Percentiles rank a stretch among this genome's conserved stretches.
Evolutionary conservation across 2,113 vertebrate species (phyloP).

Genomic region (Oncorhynchus clarkii): DNA sequence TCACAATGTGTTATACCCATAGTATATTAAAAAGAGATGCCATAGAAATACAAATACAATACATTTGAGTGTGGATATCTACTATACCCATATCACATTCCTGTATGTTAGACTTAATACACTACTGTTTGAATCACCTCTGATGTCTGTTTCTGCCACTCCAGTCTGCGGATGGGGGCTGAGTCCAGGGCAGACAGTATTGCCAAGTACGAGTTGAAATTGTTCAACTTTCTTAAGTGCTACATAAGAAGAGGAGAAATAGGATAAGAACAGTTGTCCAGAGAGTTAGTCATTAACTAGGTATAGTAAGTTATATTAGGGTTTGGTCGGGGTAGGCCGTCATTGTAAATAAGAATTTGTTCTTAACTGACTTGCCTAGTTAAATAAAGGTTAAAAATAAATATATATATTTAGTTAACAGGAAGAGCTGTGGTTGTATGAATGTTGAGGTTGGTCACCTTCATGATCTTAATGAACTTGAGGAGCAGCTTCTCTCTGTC

Average conservation of each 20-base stretch:
- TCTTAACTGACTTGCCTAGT: no score
- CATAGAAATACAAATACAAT: no score
- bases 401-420: not conserved
- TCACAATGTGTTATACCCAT: no score
- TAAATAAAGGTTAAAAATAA: no score
- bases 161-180: slow-evolving; percentile 92
- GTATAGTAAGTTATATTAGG: no score
- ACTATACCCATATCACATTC: no score
- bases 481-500: slow-evolving; percentile 93
- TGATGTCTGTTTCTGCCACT: slow-evolving; percentile 99
- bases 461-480: slow-evolving; percentile 99
- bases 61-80: no score
- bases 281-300: not conserved
- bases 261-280: slow-evolving; percentile 2
- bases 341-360: no score
- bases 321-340: no score
- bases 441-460: slow-evolving; percentile 70
- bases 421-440: not conserved
- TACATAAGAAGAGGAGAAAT: slow-evolving; percentile 37
- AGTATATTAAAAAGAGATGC: no score
- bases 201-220: slow-evolving; percentile 99
- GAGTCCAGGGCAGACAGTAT: slow-evolving; percentile 97
- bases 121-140: slow-evolving; percentile 75
- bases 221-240: slow-evolving; percentile 98
- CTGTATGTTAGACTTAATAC: no score